A percentile compares a stretch with the other conserved stretches of the same genome.
These are phyloP conservation scores for Eilema griseolum DNA, from an alignment of 2,888 invertebrate genomes.

Conservation along the genomic window DNA sequence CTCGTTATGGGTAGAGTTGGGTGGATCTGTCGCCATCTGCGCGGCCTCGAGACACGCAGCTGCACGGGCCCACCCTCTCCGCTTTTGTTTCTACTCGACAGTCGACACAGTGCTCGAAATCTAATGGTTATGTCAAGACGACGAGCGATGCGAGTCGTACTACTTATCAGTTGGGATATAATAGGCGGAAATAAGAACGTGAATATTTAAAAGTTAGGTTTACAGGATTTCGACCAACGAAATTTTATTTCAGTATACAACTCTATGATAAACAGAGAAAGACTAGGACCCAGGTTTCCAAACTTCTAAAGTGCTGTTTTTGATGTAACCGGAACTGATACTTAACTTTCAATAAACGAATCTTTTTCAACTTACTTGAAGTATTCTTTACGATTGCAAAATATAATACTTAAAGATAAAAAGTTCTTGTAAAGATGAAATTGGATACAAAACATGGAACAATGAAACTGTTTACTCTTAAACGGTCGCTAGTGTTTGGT, in stretches of 20 bases:
- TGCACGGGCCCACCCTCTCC: conserved; percentile 62
- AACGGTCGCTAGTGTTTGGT: not conserved
- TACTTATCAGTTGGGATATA: conserved; percentile 29
- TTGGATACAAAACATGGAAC: conserved; percentile 1
- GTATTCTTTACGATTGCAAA: not conserved
- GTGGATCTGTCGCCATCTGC: conserved; percentile 65
- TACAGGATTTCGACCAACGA: not conserved
- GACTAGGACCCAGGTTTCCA: no score
- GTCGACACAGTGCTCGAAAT: conserved; percentile 39
- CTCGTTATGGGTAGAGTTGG: conserved; percentile 28
- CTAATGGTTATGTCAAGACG: conserved; percentile 50
- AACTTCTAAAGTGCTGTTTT: no score
- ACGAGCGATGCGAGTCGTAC: conserved; percentile 32
- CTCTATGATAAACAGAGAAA: no score
- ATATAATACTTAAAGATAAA: no score
- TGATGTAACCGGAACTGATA: not conserved
- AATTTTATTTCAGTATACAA: not conserved
- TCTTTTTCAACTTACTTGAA: no score
- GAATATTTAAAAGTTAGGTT: conserved; percentile 26
- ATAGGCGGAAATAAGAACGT: not conserved
- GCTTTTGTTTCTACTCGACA: conserved; percentile 62
- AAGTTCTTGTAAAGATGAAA: not conserved
- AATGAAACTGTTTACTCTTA: not conserved
- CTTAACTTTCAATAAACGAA: no score
- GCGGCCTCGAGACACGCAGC: conserved; percentile 63